Percentiles rank a stretch among this genome's conserved stretches.
phyloP scores from a whole-genome alignment of 2,113 vertebrate species.

The Centropus unirufus region DNA sequence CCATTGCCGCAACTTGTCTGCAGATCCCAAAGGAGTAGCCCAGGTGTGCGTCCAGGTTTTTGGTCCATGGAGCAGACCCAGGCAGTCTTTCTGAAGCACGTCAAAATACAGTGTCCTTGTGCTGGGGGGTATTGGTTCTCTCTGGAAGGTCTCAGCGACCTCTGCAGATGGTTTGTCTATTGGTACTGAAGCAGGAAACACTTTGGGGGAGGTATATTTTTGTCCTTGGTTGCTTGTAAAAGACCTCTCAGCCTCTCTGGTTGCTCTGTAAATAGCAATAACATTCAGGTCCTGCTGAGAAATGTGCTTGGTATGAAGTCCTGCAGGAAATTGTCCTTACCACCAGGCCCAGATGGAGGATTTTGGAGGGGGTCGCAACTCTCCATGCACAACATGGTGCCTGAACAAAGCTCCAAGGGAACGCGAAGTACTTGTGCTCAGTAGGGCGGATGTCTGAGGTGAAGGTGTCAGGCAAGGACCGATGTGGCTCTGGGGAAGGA shows the following conservation, averaged over 20 bases:
- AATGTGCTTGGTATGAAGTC: not conserved
- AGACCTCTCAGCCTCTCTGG: not conserved
- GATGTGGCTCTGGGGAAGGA: not conserved
- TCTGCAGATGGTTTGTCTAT: not conserved
- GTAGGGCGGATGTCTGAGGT: not conserved
- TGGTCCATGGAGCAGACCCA: rapidly evolving
- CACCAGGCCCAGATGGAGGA: not conserved
- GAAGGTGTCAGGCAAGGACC: not conserved
- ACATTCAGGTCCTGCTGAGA: not conserved
- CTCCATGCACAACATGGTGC: rapidly evolving
- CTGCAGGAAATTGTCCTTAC: not conserved
- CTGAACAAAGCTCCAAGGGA: rapidly evolving
- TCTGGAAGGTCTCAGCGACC: not conserved
- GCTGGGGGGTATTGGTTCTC: not conserved
- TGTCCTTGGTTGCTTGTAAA: not conserved
- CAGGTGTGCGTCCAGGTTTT: rapidly evolving
- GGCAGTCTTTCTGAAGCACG: not conserved
- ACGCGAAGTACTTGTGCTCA: rapidly evolving
- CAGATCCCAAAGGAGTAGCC: not conserved
- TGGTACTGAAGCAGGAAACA: not conserved
- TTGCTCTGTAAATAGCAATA: not conserved
- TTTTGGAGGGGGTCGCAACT: not conserved
- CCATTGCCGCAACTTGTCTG: rapidly evolving
- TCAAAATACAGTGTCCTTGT: not conserved
- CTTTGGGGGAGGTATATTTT: not conserved